Evolutionary conservation across 2,113 vertebrate species (phyloP).

Genomic region (Copsychus sechellarum): DNA sequence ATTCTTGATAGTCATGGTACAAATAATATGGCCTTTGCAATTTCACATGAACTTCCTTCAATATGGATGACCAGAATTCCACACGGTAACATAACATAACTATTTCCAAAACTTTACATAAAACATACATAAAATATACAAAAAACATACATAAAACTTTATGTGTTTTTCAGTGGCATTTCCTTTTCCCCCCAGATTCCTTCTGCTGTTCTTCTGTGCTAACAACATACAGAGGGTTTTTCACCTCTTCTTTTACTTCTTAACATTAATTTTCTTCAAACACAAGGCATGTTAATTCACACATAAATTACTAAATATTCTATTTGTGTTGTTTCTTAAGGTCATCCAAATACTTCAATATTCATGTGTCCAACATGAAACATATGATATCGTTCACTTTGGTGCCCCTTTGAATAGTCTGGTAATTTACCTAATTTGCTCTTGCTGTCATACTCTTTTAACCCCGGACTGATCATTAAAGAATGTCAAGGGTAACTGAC

Average conservation of each 20-base stretch:
- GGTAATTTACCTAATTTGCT: neutral
- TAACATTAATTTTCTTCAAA: neutral
- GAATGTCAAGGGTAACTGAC: neutral
- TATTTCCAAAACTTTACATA: neutral
- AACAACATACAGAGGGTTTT: neutral
- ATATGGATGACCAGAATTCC: neutral
- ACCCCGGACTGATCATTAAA: neutral
- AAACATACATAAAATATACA: too few species aligned
- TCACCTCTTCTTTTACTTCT: neutral
- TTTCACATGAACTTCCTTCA: neutral
- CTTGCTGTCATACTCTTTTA: neutral
- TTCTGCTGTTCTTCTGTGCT: neutral
- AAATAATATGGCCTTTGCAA: neutral
- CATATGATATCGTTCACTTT: neutral
- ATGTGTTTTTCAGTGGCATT: neutral
- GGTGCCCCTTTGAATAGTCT: neutral
- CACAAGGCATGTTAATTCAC: neutral
- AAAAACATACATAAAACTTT: neutral
- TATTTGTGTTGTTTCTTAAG: neutral
- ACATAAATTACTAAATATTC: neutral
- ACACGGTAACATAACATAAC: neutral
- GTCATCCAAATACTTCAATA: neutral
- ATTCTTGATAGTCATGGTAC: neutral
- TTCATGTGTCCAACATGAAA: neutral
- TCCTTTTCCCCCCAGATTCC: neutral